phyloP scores from a whole-genome alignment of 2,888 invertebrate species.

The Hetaerina titia region DNA sequence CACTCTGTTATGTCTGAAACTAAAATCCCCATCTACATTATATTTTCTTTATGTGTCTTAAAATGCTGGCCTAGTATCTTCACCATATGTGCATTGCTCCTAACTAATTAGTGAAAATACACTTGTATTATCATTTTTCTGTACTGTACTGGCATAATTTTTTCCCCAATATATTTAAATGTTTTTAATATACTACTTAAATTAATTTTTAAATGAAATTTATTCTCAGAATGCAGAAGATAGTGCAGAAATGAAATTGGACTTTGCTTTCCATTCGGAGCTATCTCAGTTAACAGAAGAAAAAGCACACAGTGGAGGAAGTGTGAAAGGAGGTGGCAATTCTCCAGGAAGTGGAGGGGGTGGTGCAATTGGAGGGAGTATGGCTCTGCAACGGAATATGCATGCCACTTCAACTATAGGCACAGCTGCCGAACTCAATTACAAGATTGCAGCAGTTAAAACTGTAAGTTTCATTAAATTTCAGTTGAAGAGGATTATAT shows the following conservation, averaged over 20 bases:
- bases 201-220: background rate
- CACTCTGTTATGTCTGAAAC: too few relatives aligned
- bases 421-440: conserved; percentile 92
- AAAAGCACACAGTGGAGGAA: conserved; percentile 79
- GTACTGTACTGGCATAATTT: too few relatives aligned
- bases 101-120: too few relatives aligned
- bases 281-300: conserved; percentile 86
- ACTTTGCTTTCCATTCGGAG: conserved; percentile 93
- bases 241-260: conserved; percentile 92
- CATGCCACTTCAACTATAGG: conserved; percentile 78
- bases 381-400: conserved; percentile 80
- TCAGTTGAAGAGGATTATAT: background rate
- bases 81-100: too few relatives aligned
- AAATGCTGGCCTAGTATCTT: too few relatives aligned
- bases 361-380: conserved; percentile 73
- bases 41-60: too few relatives aligned
- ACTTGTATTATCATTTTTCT: too few relatives aligned
- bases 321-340: conserved; percentile 28
- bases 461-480: conserved; percentile 78
- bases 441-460: conserved; percentile 96
- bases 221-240: conserved; percentile 79
- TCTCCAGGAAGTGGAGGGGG: conserved; percentile 38
- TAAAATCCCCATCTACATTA: too few relatives aligned
- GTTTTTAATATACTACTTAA: too few relatives aligned
- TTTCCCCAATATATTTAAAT: too few relatives aligned